Evolutionary conservation across 2,797 vertebrate species (phyloP), one percentile per base, ranked within the genome.

Genomic region (Gadopsis bispinosus): DNA sequence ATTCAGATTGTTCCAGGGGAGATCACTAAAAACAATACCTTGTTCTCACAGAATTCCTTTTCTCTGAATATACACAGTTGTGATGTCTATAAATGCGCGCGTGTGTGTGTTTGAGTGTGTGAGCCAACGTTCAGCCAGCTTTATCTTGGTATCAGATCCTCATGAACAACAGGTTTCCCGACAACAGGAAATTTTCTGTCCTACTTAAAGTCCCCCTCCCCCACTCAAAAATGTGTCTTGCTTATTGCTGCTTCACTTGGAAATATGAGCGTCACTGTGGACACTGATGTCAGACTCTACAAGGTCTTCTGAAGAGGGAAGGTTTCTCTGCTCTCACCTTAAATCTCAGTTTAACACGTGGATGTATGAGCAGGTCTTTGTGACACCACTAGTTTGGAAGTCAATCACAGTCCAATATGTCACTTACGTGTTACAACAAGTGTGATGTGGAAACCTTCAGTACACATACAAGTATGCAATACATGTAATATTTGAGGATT

Each of bases 211-310:
- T 41, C 19, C n/a, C 55, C 22, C 20, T 37, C n/a, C n/a, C n/a
- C 19, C 8, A 14, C 29, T 73, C 14, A 61, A 17, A 50, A 39
- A 14, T 31, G 61, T 59, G 55, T 53, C 59, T 73, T 69, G 13
- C 56, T 53, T 60, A 17, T 73, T 73, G 63, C 29, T 69, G 4
- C 41, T 16, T 35, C 5, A 50, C 37, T 61, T 10, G 13, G 51
- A 41, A 22, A 55, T 67, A 55, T 51, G 16, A 33, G 50, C 56
- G 3, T 63, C 26, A 19, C 55, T 26, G 47, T 35, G 39, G 31
- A 37, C 22, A 54, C 26, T 43, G 47, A 62, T 14, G 9, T 22
- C 12, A 62, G 63, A 59, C 39, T 59, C 60, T 16, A 63, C 19
- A 7, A 11, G 29, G 14, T 26, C 71, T 58, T 29, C 31, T 53